Evolutionary conservation across 2,888 invertebrate species (phyloP), one percentile per base, ranked within the genome.

Genomic region (Crossocerus cetratus): DNA sequence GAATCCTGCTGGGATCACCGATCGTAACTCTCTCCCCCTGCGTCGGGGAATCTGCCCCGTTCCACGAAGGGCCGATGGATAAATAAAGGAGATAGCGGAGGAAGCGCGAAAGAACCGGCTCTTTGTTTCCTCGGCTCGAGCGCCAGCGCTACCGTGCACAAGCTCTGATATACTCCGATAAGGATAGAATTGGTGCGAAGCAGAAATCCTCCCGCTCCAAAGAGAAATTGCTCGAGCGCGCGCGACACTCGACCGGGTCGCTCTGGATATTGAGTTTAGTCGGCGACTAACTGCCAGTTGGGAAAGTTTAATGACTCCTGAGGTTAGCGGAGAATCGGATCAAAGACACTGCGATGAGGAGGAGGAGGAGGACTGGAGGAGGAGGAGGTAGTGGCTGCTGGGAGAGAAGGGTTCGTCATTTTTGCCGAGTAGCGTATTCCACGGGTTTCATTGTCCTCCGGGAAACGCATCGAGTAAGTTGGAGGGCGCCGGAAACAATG

Each of bases 11-110:
- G 69, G 60, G 80, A 80, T 77, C 69, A 65, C 54, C 67, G 80
- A 80, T 81, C 80, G 78, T 80, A 80, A 80, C 68, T 77, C 74
- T 60, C 43, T 42, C 18, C 42, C 59, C 16, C 42, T 59, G 42
- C 32, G 42, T 32, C 59, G 49, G n/a, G 32, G 32, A 32, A 32
- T 49, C 49, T 16, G 0, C 21, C 57, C 60, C 69, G 64, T 75
- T 76, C 75, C 72, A 68, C 76, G 74, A 76, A 74, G 43, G 49
- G 62, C 61, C 76, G 76, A 76, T 76, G 74, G 76, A 76, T 76
- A 76, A 76, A 74, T 76, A 76, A 76, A 74, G 76, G 65, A 67
- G 76, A 74, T 76, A 76, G 65, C 66, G 11, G 60, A 20, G 13
- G 49, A 16, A 59, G 57, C 67, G 65, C 66, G 71, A 74, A 76